Evolutionary conservation across 2,888 invertebrate genomes (phyloP).

Genomic region (Deilephila porcellus): DNA sequence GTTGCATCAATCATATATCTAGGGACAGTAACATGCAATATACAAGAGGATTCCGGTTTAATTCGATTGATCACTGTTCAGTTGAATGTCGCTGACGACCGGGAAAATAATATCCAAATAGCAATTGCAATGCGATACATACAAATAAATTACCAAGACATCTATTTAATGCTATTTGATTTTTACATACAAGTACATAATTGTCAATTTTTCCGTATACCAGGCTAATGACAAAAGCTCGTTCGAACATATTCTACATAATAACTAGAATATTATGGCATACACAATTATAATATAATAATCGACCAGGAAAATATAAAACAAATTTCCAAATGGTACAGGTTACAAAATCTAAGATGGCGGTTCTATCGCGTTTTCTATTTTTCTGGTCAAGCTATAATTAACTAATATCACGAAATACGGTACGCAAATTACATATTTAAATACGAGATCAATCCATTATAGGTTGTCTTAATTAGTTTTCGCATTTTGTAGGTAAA

Average conservation of each 20-base stretch:
- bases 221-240: conserved; percentile 82
- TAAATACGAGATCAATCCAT: conserved; percentile 59
- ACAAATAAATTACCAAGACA: conserved; percentile 55
- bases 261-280: conserved; percentile 64
- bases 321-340: neutral
- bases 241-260: conserved; percentile 75
- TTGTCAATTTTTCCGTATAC: conserved; percentile 68
- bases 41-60: neutral
- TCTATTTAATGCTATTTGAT: conserved; percentile 63
- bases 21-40: neutral
- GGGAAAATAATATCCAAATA: neutral
- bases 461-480: conserved; percentile 40
- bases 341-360: conserved; percentile 23
- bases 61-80: neutral
- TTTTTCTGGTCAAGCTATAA: conserved; percentile 37
- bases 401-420: conserved; percentile 69
- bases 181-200: conserved; percentile 52
- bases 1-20: neutral
- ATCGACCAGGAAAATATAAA: conserved; percentile 31
- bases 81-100: neutral
- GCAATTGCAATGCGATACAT: conserved; percentile 55
- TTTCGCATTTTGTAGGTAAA: conserved; percentile 33
- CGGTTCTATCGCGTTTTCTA: conserved; percentile 26
- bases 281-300: conserved; percentile 52
- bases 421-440: conserved; percentile 60